Evolutionary conservation across 2,797 vertebrate genomes (phyloP).

Genomic region (Enteromius argenteus): DNA sequence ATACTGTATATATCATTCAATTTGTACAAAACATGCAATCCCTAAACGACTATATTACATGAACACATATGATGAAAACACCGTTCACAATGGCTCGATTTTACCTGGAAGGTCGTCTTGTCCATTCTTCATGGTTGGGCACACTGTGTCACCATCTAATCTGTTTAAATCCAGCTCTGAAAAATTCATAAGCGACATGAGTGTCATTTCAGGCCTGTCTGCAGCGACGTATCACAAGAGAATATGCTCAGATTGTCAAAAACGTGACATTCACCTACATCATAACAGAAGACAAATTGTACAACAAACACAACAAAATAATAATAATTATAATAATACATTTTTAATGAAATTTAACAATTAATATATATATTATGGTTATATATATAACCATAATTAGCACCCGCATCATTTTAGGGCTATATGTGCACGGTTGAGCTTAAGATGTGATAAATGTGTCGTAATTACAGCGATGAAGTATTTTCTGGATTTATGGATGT

Average conservation of each 20-base stretch:
- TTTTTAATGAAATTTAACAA: no score
- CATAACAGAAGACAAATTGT: not conserved
- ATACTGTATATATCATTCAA: not conserved
- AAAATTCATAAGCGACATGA: slow-evolving; percentile 46
- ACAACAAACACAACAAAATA: not conserved
- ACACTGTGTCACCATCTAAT: slow-evolving; percentile 81
- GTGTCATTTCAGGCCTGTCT: slow-evolving; percentile 1
- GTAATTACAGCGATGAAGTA: not conserved
- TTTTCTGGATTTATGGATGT: not conserved
- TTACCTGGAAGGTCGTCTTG: slow-evolving; percentile 88
- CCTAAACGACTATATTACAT: not conserved
- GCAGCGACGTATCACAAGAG: slow-evolving; percentile 1
- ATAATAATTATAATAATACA: not conserved
- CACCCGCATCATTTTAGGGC: not conserved
- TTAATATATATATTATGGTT: no score
- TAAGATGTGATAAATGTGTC: not conserved
- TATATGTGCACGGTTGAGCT: not conserved
- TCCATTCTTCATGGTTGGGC: slow-evolving; percentile 80
- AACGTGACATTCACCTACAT: not conserved
- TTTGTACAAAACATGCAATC: not conserved
- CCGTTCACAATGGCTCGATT: slow-evolving; percentile 7
- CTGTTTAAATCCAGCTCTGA: slow-evolving; percentile 82
- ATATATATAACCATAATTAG: not conserved
- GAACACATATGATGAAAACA: not conserved
- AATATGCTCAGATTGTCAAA: not conserved